These are phyloP conservation scores for Eristalis tenax DNA, from an alignment of 2,888 invertebrate genomes.

Conservation along the genomic window DNA sequence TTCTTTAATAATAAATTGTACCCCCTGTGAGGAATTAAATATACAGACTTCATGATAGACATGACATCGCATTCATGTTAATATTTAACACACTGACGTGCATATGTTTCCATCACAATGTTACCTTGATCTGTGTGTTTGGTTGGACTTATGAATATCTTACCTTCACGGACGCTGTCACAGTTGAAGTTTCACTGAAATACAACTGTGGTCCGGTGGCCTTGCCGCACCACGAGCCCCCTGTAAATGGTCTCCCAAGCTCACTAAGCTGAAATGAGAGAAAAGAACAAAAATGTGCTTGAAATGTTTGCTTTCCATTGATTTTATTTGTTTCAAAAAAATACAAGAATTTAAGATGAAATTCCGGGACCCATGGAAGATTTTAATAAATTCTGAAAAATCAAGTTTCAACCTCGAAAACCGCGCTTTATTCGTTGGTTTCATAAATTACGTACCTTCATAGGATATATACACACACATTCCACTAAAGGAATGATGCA, in stretches of 20 bases:
- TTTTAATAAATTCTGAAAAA: neutral
- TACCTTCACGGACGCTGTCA: slow-evolving; percentile 91
- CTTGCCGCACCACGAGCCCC: slow-evolving; percentile 94
- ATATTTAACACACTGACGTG: slow-evolving; percentile 39
- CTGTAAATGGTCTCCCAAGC: slow-evolving; percentile 92
- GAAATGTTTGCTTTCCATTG: neutral
- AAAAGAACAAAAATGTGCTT: slow-evolving; percentile 7
- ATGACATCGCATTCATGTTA: slow-evolving; percentile 28
- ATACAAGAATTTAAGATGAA: neutral
- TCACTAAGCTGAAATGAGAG: slow-evolving; percentile 86
- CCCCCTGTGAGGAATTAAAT: slow-evolving; percentile 26
- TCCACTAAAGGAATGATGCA: neutral
- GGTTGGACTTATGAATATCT: slow-evolving; percentile 70
- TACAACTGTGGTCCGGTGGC: slow-evolving; percentile 91
- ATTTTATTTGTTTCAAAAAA: neutral
- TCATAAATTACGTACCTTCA: neutral
- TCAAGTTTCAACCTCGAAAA: neutral
- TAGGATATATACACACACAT: neutral
- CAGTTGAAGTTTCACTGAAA: slow-evolving; percentile 94
- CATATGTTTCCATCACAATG: slow-evolving; percentile 70
- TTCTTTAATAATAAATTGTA: slow-evolving; percentile 52
- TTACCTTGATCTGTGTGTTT: slow-evolving; percentile 12
- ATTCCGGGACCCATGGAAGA: neutral
- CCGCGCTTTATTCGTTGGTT: neutral
- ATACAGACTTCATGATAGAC: slow-evolving; percentile 38